phyloP scores from a whole-genome alignment of 2,888 invertebrate species.

The Fragum whitleyi region DNA sequence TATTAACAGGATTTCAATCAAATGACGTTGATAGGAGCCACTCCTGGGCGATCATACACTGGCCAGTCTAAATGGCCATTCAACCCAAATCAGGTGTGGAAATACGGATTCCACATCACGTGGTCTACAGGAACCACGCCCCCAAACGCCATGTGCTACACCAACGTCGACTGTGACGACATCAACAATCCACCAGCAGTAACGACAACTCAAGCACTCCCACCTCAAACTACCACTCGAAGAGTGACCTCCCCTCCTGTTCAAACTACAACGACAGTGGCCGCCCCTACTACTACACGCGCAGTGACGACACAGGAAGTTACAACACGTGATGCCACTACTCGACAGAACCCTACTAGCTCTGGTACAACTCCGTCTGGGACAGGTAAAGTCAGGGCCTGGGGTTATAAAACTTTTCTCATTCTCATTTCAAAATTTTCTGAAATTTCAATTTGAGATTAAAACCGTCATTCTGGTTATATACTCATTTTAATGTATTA shows the following conservation, averaged over 20 bases:
- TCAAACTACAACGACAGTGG: neutral
- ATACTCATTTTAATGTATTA: no score
- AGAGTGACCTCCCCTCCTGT: neutral
- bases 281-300: neutral
- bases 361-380: neutral
- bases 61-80: conserved; percentile 6
- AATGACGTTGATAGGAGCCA: neutral
- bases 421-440: no score
- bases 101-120: conserved; percentile 1
- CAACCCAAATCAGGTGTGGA: neutral
- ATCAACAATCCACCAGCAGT: no score
- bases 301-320: neutral
- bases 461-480: no score
- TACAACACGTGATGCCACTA: neutral
- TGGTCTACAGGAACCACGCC: neutral
- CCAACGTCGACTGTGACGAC: conserved; percentile 1
- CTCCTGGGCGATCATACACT: neutral
- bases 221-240: neutral
- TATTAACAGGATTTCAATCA: neutral
- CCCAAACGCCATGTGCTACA: neutral
- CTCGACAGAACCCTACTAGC: neutral
- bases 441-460: no score
- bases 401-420: no score
- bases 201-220: neutral
- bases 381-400: neutral